Percentiles rank a stretch among this genome's conserved stretches.
Evolutionary conservation across 2,113 vertebrate species (phyloP).

Genomic region (Xenopus laevis): DNA sequence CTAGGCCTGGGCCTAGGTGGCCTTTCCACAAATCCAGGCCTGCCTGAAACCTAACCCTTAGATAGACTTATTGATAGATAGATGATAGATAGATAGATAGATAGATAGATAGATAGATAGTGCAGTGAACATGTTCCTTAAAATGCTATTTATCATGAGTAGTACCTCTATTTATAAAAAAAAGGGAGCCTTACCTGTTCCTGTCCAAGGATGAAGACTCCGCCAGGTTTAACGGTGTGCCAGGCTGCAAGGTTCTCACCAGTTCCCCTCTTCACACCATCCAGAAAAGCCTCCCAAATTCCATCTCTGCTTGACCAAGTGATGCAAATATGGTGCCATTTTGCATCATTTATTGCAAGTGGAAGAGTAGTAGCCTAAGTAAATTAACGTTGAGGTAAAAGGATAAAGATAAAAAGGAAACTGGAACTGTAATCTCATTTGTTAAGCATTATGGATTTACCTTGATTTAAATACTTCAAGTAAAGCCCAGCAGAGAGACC

Average conservation of each 20-base stretch:
- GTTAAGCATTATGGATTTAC: neutral
- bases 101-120: no score
- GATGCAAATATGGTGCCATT: constrained; percentile 77
- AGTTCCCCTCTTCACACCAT: constrained; percentile 69
- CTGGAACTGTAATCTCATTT: neutral
- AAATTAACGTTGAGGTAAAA: neutral
- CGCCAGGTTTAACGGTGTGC: constrained; percentile 76
- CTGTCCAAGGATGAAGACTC: constrained; percentile 75
- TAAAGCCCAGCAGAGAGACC: neutral
- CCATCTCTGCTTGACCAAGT: constrained; percentile 76
- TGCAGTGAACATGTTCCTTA: no score
- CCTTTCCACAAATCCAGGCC: no score
- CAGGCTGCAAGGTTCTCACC: constrained; percentile 72
- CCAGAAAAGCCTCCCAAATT: constrained; percentile 74
- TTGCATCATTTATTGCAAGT: constrained; percentile 67
- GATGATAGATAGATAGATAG: no score
- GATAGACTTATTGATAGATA: no score
- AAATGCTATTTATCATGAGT: no score
- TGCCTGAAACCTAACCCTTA: no score
- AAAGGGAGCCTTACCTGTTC: constrained; percentile 67
- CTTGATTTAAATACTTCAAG: constrained; percentile 1
- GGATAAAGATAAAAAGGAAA: neutral
- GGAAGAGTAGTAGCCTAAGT: constrained; percentile 67
- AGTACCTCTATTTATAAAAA: no score
- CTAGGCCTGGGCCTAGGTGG: no score